Percentiles rank a stretch among this genome's conserved stretches.
Conservation (phyloP, 53 echinoderm and acorn worm genomes). For the Zoroaster sp. region DNA sequence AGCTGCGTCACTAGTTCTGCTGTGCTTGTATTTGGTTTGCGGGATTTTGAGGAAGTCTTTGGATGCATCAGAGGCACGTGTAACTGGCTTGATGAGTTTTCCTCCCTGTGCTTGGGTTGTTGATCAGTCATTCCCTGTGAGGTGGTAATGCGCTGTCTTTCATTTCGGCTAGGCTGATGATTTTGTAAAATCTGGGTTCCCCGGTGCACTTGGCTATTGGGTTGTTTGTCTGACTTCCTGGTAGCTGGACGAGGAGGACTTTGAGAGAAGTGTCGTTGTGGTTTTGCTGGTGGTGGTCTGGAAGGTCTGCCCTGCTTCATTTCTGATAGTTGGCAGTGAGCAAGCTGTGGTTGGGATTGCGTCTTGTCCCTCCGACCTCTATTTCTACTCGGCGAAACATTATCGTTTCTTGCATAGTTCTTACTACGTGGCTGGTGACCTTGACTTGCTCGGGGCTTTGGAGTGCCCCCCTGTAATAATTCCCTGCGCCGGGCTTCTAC, state of each 20-base stretch:
- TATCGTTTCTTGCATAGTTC: background rate
- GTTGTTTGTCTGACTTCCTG: background rate
- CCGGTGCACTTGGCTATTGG: background rate
- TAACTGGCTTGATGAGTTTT: background rate
- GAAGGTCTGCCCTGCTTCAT: background rate
- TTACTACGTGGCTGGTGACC: background rate
- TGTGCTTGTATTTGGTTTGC: background rate
- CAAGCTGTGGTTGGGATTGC: conserved; percentile 9
- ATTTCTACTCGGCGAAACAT: background rate
- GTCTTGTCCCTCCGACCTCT: background rate
- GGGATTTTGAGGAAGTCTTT: conserved; percentile 4
- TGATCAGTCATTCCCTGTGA: no score
- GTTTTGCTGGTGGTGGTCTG: background rate
- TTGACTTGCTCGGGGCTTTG: background rate
- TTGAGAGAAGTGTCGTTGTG: conserved; percentile 23
- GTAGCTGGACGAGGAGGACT: conserved; percentile 13
- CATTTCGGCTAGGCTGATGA: background rate
- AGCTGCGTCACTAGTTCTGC: background rate
- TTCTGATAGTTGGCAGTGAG: background rate
- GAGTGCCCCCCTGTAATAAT: background rate
- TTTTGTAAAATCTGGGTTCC: background rate
- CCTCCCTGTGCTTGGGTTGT: background rate
- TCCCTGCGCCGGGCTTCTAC: conserved; percentile 15
- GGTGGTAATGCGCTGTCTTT: background rate
- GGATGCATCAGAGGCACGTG: background rate